Conservation (phyloP, 35 echinoderm and acorn worm species). For the Anneissia japonica region DNA sequence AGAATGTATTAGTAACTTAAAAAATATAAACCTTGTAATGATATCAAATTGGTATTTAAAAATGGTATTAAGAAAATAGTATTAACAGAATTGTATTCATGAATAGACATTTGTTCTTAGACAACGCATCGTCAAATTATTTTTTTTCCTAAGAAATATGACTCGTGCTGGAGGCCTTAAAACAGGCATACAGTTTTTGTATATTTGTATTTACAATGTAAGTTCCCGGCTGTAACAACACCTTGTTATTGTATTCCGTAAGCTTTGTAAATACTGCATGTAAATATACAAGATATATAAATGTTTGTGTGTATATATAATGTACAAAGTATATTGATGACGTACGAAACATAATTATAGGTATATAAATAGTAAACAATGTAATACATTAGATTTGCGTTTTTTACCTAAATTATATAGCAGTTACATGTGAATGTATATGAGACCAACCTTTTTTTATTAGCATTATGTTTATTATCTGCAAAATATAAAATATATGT, state of each 20-base stretch:
- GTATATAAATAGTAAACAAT: background rate
- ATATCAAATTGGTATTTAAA: no score
- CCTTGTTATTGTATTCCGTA: background rate
- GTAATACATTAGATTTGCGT: background rate
- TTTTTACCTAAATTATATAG: background rate
- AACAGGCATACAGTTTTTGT: no score
- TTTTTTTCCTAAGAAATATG: no score
- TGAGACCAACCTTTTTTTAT: background rate
- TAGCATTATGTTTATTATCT: background rate
- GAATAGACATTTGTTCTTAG: no score
- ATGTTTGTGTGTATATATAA: constrained; percentile 9
- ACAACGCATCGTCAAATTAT: no score
- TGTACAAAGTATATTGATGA: background rate
- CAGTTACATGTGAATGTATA: background rate
- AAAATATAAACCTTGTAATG: no score
- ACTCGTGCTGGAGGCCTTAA: no score
- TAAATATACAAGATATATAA: background rate
- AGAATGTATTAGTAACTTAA: no score
- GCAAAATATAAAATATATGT: background rate
- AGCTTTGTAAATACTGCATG: background rate
- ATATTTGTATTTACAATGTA: no score
- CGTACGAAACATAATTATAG: background rate
- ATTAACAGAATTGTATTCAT: no score
- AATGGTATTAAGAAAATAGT: no score
- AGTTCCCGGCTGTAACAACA: no score